These are phyloP conservation scores for Sarcophaga caerulescens DNA, from an alignment of 2,888 invertebrate genomes.

Conservation along the genomic window DNA sequence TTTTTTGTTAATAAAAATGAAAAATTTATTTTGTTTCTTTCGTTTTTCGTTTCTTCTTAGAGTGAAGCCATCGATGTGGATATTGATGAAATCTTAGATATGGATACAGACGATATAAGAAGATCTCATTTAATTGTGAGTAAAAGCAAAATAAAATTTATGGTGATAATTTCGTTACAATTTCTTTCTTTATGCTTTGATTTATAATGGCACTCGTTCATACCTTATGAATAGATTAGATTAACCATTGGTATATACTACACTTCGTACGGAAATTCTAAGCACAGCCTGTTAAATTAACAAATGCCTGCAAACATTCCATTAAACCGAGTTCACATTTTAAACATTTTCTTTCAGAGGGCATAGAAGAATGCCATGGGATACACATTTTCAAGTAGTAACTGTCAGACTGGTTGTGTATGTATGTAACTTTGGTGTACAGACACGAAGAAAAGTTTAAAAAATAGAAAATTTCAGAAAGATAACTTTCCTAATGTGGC, in stretches of 20 bases:
- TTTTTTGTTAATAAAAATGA: not conserved
- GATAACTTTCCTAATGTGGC: too few relatives aligned
- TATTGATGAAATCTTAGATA: constrained; percentile 96
- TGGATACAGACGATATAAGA: constrained; percentile 94
- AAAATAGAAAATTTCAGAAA: too few relatives aligned
- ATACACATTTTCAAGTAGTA: too few relatives aligned
- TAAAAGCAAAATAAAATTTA: constrained; percentile 47
- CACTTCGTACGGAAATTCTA: too few relatives aligned
- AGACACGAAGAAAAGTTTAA: too few relatives aligned
- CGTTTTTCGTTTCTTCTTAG: constrained; percentile 76
- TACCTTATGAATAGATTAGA: not conserved
- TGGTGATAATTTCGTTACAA: not conserved
- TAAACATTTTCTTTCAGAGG: too few relatives aligned
- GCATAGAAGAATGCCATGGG: too few relatives aligned
- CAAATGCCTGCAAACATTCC: too few relatives aligned
- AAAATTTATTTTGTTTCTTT: not conserved
- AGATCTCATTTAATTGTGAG: constrained; percentile 90
- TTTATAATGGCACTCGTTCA: not conserved
- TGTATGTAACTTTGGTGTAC: too few relatives aligned
- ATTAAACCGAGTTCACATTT: too few relatives aligned
- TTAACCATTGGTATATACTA: not conserved
- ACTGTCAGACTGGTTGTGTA: too few relatives aligned
- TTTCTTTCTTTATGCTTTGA: not conserved
- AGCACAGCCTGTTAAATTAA: too few relatives aligned
- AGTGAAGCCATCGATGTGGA: constrained; percentile 88